A percentile compares a stretch with the other conserved stretches of the same genome.
These are phyloP conservation scores for Cavia aperea DNA, from an alignment of 2,113 vertebrate species.

Conservation along the genomic window DNA sequence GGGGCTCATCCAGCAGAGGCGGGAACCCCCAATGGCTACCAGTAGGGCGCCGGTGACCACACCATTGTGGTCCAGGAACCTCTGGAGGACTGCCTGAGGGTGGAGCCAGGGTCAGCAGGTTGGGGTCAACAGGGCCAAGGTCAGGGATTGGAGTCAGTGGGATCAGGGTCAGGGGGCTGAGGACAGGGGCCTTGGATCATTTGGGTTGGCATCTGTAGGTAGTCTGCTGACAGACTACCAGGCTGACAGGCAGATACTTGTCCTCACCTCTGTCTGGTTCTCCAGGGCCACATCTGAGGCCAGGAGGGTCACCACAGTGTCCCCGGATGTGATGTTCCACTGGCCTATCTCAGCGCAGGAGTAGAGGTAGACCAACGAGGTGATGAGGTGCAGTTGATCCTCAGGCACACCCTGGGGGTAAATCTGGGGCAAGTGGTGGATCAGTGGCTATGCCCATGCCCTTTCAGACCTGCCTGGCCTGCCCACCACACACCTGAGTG, in stretches of 20 bases:
- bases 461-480: fast-evolving
- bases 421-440: constrained; percentile 36
- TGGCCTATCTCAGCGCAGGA: constrained; percentile 36
- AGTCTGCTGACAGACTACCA: not conserved
- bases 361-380: constrained; percentile 55
- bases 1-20: constrained; percentile 71
- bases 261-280: constrained; percentile 67
- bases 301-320: constrained; percentile 67
- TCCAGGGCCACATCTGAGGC: constrained; percentile 9
- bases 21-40: not conserved
- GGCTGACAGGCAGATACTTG: not conserved
- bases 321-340: constrained; percentile 64
- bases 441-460: not conserved
- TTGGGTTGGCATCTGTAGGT: not conserved
- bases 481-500: constrained; percentile 57
- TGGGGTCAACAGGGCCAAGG: not conserved
- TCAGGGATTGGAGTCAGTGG: not conserved
- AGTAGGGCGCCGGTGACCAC: constrained; percentile 65
- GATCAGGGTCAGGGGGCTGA: not conserved
- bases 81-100: constrained; percentile 60
- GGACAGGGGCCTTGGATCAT: not conserved
- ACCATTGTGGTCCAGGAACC: constrained; percentile 66
- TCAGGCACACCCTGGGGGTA: constrained; percentile 65
- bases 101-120: not conserved
- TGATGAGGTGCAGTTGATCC: constrained; percentile 62